A percentile compares a stretch with the other conserved stretches of the same genome.
Conservation (phyloP, 2,888 invertebrate species). For the Leuctra nigra region DNA sequence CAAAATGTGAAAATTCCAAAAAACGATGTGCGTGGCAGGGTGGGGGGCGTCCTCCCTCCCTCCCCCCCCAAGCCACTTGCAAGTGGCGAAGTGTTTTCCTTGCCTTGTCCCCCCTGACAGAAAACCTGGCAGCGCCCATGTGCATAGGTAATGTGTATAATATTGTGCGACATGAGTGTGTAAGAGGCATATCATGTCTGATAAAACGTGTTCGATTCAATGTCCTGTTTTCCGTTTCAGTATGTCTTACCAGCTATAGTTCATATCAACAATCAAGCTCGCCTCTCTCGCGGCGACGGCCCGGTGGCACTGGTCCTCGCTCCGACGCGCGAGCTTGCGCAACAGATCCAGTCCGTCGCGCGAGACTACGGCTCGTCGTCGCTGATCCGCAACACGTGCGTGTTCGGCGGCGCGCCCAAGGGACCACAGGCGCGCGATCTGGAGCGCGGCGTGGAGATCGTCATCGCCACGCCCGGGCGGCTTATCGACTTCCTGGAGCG, state of each 20-base stretch:
- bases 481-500: conserved; percentile 77
- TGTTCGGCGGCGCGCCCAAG: conserved; percentile 91
- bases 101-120: too few relatives aligned
- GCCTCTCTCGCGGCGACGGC: conserved; percentile 70
- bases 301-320: conserved; percentile 78
- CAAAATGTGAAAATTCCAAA: too few relatives aligned
- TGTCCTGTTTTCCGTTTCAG: conserved; percentile 30
- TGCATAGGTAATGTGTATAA: too few relatives aligned
- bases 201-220: too few relatives aligned
- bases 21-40: too few relatives aligned
- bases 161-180: too few relatives aligned
- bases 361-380: conserved; percentile 71
- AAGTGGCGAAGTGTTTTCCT: too few relatives aligned
- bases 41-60: too few relatives aligned
- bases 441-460: conserved; percentile 75
- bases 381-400: conserved; percentile 73
- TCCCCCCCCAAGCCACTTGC: too few relatives aligned
- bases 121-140: too few relatives aligned
- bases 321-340: conserved; percentile 70
- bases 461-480: conserved; percentile 85
- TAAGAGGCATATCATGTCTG: too few relatives aligned
- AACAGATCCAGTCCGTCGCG: conserved; percentile 77
- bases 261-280: conserved; percentile 76
- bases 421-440: conserved; percentile 61
- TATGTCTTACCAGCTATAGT: conserved; percentile 79